Evolutionary conservation across 2,888 invertebrate species (phyloP).

Genomic region (Iphiclides podalirius): DNA sequence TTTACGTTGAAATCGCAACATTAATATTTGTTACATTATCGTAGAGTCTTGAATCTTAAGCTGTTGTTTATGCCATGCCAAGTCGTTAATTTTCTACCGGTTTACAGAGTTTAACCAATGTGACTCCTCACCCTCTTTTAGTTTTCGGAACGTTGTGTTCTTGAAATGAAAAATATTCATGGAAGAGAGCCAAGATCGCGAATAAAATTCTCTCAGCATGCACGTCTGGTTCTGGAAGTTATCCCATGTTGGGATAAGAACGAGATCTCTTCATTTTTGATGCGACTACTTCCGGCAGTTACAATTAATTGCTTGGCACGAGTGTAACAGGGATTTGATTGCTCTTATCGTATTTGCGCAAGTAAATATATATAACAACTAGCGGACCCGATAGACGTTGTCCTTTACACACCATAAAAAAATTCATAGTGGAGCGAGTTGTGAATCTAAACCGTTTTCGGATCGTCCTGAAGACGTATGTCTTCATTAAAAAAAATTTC

Average conservation of each 20-base stretch:
- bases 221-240: not conserved
- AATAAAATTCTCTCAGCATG: slow-evolving; percentile 15
- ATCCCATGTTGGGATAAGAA: slow-evolving; percentile 10
- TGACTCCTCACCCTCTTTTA: slow-evolving; percentile 14
- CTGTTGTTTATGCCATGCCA: not conserved
- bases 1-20: too few species aligned
- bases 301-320: slow-evolving; percentile 6
- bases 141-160: slow-evolving; percentile 20
- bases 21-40: too few species aligned
- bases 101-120: slow-evolving; percentile 5
- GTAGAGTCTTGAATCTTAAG: not conserved
- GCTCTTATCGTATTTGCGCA: too few species aligned
- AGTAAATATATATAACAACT: too few species aligned
- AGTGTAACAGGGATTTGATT: not conserved
- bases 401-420: too few species aligned
- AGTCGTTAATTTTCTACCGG: slow-evolving; percentile 1
- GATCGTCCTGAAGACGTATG: too few species aligned
- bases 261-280: not conserved
- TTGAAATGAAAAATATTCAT: slow-evolving; percentile 21
- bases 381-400: too few species aligned
- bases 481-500: too few species aligned
- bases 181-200: slow-evolving; percentile 20
- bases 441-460: too few species aligned
- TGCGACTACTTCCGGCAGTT: slow-evolving; percentile 1
- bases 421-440: too few species aligned